Evolutionary conservation across 2,113 vertebrate genomes (phyloP).

Genomic region (Felis chaus): DNA sequence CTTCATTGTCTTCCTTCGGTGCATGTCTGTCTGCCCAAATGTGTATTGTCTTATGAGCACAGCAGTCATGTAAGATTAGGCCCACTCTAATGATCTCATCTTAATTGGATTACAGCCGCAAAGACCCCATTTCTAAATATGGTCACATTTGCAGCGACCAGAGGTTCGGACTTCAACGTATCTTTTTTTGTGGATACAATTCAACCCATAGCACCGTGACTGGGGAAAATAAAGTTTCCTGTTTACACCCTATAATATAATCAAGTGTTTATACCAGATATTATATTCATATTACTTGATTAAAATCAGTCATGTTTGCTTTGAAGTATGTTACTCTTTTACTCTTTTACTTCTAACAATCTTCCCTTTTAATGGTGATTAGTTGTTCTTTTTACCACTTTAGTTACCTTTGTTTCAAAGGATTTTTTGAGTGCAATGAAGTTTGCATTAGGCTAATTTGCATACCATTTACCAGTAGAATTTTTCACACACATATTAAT

Average conservation of each 20-base stretch:
- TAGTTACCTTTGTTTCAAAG: slow-evolving; percentile 56
- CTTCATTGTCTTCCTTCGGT: background rate
- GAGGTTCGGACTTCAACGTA: background rate
- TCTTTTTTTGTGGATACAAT: background rate
- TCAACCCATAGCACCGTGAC: background rate
- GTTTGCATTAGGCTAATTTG: slow-evolving; percentile 63
- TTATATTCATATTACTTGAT: slow-evolving; percentile 4
- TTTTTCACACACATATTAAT: slow-evolving; percentile 69
- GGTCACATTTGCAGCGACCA: background rate
- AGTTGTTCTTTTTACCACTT: slow-evolving; percentile 35
- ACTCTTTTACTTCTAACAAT: slow-evolving; percentile 14
- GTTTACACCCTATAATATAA: background rate
- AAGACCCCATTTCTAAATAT: slow-evolving; percentile 16
- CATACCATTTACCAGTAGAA: slow-evolving; percentile 63
- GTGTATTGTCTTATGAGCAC: background rate
- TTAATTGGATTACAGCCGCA: background rate
- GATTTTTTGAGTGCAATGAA: slow-evolving; percentile 51
- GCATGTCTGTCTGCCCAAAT: background rate
- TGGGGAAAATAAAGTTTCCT: background rate
- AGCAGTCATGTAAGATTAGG: background rate
- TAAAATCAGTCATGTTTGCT: slow-evolving; percentile 26
- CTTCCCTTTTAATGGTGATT: slow-evolving; percentile 34
- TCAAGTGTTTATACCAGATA: slow-evolving; percentile 12
- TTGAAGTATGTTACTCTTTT: slow-evolving; percentile 41
- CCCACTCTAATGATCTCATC: background rate